Percentiles rank a stretch among this genome's conserved stretches.
Conservation (phyloP, 2,888 invertebrate species). For the Sialis fuliginosa region DNA sequence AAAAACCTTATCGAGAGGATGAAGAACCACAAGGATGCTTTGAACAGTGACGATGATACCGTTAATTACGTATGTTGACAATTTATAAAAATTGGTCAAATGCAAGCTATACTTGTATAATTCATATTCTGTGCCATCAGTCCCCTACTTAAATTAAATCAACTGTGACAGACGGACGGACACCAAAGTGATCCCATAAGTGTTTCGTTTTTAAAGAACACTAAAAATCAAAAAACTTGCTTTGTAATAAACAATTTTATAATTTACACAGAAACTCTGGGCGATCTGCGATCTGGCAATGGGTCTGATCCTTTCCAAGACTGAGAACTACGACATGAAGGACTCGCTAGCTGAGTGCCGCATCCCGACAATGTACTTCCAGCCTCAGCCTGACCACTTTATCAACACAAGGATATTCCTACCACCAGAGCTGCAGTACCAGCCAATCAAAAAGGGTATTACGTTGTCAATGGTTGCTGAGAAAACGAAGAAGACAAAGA, state of each 20-base stretch:
- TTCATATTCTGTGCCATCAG: no score
- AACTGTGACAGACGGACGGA: no score
- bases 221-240: background rate
- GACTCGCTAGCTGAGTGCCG: conserved; percentile 65
- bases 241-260: background rate
- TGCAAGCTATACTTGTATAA: no score
- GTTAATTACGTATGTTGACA: conserved; percentile 56
- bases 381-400: conserved; percentile 51
- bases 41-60: conserved; percentile 63
- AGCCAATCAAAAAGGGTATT: conserved; percentile 26
- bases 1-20: conserved; percentile 84
- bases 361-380: conserved; percentile 83
- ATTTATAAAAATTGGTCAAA: background rate
- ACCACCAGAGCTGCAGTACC: conserved; percentile 57
- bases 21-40: conserved; percentile 84
- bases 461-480: conserved; percentile 23
- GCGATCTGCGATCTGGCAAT: conserved; percentile 90
- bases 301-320: conserved; percentile 75
- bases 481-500: conserved; percentile 4
- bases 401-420: conserved; percentile 64
- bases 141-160: no score
- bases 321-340: conserved; percentile 73
- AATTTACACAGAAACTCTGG: conserved; percentile 70
- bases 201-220: background rate
- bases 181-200: no score